These are phyloP conservation scores for Coracias cyanogaster DNA, from an alignment of 2,797 vertebrate species.

Conservation along the genomic window DNA sequence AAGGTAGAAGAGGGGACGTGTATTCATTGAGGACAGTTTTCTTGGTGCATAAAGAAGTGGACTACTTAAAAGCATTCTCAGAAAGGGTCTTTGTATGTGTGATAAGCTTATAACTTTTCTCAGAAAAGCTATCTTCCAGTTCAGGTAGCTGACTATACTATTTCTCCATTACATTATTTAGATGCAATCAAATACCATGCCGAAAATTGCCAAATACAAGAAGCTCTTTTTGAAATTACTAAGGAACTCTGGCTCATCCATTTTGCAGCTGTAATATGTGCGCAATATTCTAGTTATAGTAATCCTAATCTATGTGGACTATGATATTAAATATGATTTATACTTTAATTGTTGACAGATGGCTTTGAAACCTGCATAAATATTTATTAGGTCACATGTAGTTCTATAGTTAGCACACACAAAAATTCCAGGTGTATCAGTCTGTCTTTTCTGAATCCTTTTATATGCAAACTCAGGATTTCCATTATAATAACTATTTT, in stretches of 20 bases:
- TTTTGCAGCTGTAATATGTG: constrained; percentile 51
- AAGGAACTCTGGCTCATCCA: constrained; percentile 29
- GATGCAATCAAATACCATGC: constrained; percentile 62
- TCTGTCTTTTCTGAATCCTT: not conserved
- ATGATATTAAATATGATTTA: constrained; percentile 52
- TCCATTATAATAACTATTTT: not conserved
- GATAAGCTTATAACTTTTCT: constrained; percentile 1
- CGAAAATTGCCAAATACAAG: constrained; percentile 43
- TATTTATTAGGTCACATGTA: constrained; percentile 42
- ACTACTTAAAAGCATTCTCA: constrained; percentile 5
- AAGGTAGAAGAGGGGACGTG: not conserved
- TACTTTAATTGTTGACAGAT: constrained; percentile 70
- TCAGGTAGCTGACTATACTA: constrained; percentile 22
- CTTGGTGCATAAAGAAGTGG: not conserved
- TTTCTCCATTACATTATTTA: constrained; percentile 46
- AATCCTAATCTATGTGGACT: constrained; percentile 56
- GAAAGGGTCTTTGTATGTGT: not conserved
- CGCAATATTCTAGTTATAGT: constrained; percentile 59
- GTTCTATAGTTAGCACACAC: not conserved
- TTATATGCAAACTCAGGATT: not conserved
- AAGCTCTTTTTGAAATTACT: constrained; percentile 31
- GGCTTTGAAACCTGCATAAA: constrained; percentile 52
- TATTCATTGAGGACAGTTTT: not conserved
- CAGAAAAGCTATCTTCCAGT: constrained; percentile 15
- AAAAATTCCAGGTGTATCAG: constrained; percentile 31